Conservation (phyloP, 2,888 invertebrate genomes). For the Galeruca laticollis region DNA sequence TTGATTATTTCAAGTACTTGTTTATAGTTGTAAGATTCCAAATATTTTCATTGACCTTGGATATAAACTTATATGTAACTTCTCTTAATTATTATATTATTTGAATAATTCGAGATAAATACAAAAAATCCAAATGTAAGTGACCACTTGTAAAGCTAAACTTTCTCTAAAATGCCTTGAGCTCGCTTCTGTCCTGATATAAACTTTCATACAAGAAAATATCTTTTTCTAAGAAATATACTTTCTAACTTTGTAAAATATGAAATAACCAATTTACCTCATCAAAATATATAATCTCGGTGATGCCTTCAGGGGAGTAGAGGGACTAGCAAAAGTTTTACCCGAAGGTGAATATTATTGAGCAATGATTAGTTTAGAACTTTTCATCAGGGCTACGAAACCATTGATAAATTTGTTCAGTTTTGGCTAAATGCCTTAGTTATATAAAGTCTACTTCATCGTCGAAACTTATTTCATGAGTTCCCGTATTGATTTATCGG, state of each 20-base stretch:
- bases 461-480: slow-evolving; percentile 1
- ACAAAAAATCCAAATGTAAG: too few relatives aligned
- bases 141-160: too few relatives aligned
- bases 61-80: too few relatives aligned
- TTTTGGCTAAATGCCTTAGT: background rate
- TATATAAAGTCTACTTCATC: background rate
- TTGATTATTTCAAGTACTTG: too few relatives aligned
- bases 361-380: slow-evolving; percentile 19
- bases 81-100: too few relatives aligned
- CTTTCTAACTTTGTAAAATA: slow-evolving; percentile 12
- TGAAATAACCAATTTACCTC: slow-evolving; percentile 20
- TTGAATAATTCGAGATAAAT: too few relatives aligned
- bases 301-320: slow-evolving; percentile 1
- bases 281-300: slow-evolving; percentile 17
- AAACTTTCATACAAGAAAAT: slow-evolving; percentile 3
- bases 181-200: background rate
- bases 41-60: too few relatives aligned
- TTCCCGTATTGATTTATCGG: slow-evolving; percentile 8
- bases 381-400: slow-evolving; percentile 15
- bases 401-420: slow-evolving; percentile 19
- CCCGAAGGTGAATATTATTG: slow-evolving; percentile 18
- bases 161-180: background rate
- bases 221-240: slow-evolving; percentile 6
- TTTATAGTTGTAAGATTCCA: too few relatives aligned
- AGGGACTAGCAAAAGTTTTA: slow-evolving; percentile 7